Evolutionary conservation across 2,797 vertebrate genomes (phyloP).

Genomic region (Lepidocolaptes lacrymiger): DNA sequence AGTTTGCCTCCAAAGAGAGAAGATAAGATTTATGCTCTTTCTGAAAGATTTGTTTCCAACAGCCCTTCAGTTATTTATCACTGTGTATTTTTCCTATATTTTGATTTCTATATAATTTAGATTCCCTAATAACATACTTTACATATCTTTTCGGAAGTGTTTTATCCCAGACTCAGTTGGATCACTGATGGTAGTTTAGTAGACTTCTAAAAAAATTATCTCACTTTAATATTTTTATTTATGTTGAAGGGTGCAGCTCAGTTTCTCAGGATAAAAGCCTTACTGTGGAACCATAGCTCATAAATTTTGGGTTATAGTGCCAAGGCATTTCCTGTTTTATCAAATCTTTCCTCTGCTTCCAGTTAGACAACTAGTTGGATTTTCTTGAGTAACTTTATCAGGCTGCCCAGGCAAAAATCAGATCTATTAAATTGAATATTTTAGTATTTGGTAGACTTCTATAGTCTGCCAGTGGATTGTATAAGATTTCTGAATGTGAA

Average conservation of each 20-base stretch:
- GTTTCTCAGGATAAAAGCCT: background rate
- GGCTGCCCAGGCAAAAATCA: background rate
- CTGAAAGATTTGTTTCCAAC: background rate
- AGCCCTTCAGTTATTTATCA: background rate
- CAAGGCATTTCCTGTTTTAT: background rate
- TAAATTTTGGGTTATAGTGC: background rate
- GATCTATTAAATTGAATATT: background rate
- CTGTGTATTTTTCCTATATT: background rate
- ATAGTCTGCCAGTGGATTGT: background rate
- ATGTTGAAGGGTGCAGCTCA: background rate
- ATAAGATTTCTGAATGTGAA: background rate
- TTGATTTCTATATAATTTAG: background rate
- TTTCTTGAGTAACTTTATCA: background rate
- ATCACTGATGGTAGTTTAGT: background rate
- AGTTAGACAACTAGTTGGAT: background rate
- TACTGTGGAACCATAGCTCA: background rate
- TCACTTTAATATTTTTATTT: background rate
- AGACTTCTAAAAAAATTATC: background rate
- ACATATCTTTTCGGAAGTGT: background rate
- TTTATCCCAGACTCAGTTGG: background rate
- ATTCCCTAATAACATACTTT: background rate
- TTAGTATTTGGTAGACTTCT: background rate
- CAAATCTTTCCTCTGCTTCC: background rate
- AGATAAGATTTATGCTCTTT: background rate
- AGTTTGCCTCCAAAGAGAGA: background rate